phyloP scores from a whole-genome alignment of 2,113 vertebrate species.

The Ophthalmotilapia sp. region DNA sequence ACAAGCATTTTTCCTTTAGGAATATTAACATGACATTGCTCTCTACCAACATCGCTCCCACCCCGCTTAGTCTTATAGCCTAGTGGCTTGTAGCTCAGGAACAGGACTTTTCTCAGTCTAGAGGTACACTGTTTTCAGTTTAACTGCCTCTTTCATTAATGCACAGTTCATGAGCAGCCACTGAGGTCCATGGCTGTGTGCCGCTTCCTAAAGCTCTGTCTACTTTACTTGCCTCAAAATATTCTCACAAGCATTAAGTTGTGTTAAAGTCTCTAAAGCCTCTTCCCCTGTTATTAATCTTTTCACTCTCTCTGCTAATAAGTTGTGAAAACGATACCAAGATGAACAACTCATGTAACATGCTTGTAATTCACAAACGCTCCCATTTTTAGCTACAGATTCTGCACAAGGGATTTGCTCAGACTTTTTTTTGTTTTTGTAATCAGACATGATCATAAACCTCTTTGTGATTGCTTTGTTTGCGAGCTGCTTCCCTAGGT shows the following conservation, averaged over 20 bases:
- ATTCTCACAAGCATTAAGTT: not conserved
- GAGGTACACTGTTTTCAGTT: conserved; percentile 13
- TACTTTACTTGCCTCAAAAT: not conserved
- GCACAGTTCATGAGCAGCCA: conserved; percentile 5
- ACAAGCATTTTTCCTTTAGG: not conserved
- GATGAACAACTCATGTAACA: not conserved
- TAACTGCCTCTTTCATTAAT: conserved; percentile 39
- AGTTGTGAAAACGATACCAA: not conserved
- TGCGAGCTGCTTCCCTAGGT: not conserved
- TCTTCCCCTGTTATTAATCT: not conserved
- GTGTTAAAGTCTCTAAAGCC: not conserved
- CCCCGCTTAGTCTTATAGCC: not conserved
- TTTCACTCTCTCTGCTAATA: not conserved
- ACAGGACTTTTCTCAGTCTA: not conserved
- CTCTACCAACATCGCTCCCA: not conserved
- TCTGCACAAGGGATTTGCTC: not conserved
- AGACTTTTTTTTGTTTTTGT: not conserved
- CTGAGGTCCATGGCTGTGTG: not conserved
- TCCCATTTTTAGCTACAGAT: not conserved
- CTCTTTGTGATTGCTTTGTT: not conserved
- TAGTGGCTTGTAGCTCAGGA: conserved; percentile 13
- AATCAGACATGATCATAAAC: not conserved
- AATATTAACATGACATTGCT: conserved; percentile 4
- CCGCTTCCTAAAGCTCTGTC: not conserved
- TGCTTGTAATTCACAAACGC: not conserved